These are phyloP conservation scores for Scyliorhinus canicula DNA, from an alignment of 2,797 vertebrate species.

Conservation along the genomic window DNA sequence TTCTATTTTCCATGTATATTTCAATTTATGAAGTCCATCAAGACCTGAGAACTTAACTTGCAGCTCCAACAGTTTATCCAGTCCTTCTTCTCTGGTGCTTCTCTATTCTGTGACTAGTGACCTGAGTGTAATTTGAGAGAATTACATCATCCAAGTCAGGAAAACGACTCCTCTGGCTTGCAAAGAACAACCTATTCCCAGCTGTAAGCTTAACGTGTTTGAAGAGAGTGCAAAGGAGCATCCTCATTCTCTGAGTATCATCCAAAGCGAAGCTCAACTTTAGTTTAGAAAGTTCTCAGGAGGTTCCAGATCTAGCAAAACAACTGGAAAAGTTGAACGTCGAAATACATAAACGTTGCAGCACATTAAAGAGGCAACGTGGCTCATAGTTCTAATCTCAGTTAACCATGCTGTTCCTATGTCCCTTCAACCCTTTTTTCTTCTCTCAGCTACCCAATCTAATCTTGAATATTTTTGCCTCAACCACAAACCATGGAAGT, in stretches of 20 bases:
- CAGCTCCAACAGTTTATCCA: no score
- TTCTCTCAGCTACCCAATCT: not conserved
- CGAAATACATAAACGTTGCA: not conserved
- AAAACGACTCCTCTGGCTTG: no score
- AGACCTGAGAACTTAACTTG: no score
- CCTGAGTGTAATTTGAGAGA: not conserved
- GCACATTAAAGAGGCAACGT: not conserved
- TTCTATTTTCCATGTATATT: no score
- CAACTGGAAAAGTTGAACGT: not conserved
- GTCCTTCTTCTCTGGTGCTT: no score
- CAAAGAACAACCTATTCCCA: not conserved
- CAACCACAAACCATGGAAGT: not conserved
- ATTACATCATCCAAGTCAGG: no score
- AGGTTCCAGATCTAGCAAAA: not conserved
- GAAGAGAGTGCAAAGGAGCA: not conserved
- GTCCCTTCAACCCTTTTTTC: not conserved
- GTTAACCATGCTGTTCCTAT: not conserved
- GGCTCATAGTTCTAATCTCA: not conserved
- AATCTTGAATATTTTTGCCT: not conserved
- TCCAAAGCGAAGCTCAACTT: no score
- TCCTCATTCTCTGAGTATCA: not conserved
- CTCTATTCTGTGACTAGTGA: not conserved
- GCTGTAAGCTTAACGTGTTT: not conserved
- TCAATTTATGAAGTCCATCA: no score
- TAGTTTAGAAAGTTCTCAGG: not conserved